phyloP scores from a whole-genome alignment of 2,888 invertebrate genomes.

The Bimastos eiseni region DNA sequence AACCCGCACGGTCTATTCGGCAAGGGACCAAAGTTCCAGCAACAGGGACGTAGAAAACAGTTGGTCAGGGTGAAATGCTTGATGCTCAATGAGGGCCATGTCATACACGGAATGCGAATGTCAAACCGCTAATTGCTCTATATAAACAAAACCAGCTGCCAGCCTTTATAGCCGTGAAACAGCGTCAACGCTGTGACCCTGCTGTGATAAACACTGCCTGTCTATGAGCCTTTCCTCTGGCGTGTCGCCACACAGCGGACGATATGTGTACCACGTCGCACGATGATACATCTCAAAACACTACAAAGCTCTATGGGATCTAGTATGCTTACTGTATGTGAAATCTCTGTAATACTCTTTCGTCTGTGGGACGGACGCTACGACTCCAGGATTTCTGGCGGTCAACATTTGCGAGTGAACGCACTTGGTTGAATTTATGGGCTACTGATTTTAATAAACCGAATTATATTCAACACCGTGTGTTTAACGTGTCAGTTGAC shows the following conservation, averaged over 20 bases:
- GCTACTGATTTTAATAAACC: background rate
- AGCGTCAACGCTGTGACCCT: background rate
- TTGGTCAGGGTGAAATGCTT: background rate
- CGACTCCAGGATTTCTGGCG: too few relatives aligned
- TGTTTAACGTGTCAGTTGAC: background rate
- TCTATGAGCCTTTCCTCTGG: background rate
- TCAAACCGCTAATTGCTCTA: background rate
- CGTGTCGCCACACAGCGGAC: conserved; percentile 9
- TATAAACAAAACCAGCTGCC: conserved; percentile 4
- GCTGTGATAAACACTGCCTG: background rate
- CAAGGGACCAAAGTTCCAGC: background rate
- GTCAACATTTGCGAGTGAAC: background rate
- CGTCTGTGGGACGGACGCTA: background rate
- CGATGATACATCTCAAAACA: background rate
- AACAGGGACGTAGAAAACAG: background rate
- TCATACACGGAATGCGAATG: background rate
- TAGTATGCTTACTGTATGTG: background rate
- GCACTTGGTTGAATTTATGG: background rate
- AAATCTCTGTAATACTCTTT: background rate
- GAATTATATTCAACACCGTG: conserved; percentile 13
- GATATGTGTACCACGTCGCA: background rate
- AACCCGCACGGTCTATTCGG: background rate
- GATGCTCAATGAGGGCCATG: background rate
- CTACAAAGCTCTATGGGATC: background rate
- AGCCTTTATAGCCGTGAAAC: background rate